phyloP scores from a whole-genome alignment of 1,140 invertebrate genomes.

The Rhagoletis zephyria region DNA sequence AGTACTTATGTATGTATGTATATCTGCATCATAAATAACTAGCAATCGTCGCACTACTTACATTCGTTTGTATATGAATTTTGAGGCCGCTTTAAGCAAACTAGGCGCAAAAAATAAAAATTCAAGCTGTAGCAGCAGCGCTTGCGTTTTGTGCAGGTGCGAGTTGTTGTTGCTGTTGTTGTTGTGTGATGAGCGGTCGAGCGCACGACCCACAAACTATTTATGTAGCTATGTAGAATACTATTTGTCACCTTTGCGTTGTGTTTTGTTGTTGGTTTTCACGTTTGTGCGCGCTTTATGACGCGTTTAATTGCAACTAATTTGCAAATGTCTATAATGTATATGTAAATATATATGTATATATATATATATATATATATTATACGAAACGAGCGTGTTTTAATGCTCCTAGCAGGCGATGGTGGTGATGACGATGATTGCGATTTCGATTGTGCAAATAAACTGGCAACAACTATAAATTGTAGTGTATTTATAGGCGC shows the following conservation, averaged over 20 bases:
- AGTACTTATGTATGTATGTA: neutral
- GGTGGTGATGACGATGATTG: neutral
- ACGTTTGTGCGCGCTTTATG: neutral
- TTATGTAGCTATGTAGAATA: neutral
- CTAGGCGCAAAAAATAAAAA: conserved; percentile 1
- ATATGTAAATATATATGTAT: neutral
- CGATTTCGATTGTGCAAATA: neutral
- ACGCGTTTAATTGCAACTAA: neutral
- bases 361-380: neutral
- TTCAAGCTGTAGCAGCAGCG: conserved; percentile 19
- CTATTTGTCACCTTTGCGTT: conserved; percentile 2
- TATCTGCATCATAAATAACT: neutral
- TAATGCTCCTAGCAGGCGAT: neutral
- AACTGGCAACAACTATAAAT: neutral
- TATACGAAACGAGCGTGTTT: neutral
- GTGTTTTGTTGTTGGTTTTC: neutral
- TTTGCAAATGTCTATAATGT: neutral
- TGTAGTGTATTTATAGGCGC: conserved; percentile 26
- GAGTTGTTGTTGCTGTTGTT: neutral
- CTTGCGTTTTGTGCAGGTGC: too few relatives aligned
- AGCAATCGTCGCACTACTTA: neutral
- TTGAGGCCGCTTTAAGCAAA: conserved; percentile 41
- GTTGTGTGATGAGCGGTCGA: neutral
- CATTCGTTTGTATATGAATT: conserved; percentile 47
- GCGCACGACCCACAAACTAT: neutral